phyloP scores from a whole-genome alignment of 2,888 invertebrate species.

The Leptinotarsa rubiginosa region DNA sequence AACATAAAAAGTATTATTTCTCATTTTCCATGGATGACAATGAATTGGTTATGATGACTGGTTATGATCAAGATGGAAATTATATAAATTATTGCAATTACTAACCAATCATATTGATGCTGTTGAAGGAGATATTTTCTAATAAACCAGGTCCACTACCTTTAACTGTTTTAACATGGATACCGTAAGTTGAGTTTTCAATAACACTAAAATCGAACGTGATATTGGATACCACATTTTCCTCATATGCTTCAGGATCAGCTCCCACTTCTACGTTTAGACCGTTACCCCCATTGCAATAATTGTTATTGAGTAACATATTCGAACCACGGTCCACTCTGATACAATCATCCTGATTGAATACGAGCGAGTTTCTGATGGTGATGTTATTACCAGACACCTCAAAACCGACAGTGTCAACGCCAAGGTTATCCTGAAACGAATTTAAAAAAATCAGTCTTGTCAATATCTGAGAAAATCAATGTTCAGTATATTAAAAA shows the following conservation, averaged over 20 bases:
- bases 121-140: constrained; percentile 34
- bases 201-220: constrained; percentile 32
- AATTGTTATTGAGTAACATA: constrained; percentile 31
- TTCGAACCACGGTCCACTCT: constrained; percentile 41
- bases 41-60: too few species aligned
- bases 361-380: constrained; percentile 28
- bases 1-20: too few species aligned
- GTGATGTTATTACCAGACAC: constrained; percentile 33
- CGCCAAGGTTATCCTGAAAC: constrained; percentile 33
- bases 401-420: constrained; percentile 47
- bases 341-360: constrained; percentile 47
- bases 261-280: constrained; percentile 42
- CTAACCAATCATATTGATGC: constrained; percentile 39
- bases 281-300: constrained; percentile 44
- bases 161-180: constrained; percentile 45
- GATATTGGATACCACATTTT: constrained; percentile 38
- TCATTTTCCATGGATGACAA: too few species aligned
- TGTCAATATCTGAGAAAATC: too few species aligned
- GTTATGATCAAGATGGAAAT: too few species aligned
- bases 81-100: neutral
- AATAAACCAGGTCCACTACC: constrained; percentile 40
- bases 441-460: too few species aligned
- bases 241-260: constrained; percentile 28
- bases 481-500: too few species aligned
- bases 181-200: constrained; percentile 36